Base-by-base conservation (phyloP, 1,140 invertebrate species). In the Bombyx mandarina region DNA sequence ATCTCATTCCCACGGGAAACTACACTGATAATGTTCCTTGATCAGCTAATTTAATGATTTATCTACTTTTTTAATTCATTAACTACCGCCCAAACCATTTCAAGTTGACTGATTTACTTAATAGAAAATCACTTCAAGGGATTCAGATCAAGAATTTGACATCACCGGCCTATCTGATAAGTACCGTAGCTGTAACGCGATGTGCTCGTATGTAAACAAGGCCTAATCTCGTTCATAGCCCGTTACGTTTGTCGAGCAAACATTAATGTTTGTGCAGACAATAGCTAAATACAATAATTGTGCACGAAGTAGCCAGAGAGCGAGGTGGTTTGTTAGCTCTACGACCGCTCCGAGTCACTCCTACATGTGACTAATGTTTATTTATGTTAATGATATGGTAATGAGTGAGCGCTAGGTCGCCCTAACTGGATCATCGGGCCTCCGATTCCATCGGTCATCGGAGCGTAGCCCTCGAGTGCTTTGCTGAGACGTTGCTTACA, bases 381-480 rank as follows among this genome's bases (percentile, higher is more conserved):
- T 62, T 43, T 82, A 86, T 86, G 83, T 58, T 85, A 85, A 86
- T 83, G 63, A 81, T 60, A 86, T 86, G 83, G 70, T 85, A 86
- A 86, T 86, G 71, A 61, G 52, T 56, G 64, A 58, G 66, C 61
- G 65, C 65, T 64, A 67, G 61, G 67, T 72, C 67, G 61, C 70
- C 59, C 62, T 77, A 86, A 84, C 81, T 82, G 71, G 78, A 84
- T 84, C 81, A 84, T 76, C 59, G 69, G 64, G 67, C 64, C 65
- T 69, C 66, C 66, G 66, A 67, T 70, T 71, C 59, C 60, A 72
- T 70, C 66, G 71, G 67, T 69, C 73, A 73, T 73, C 67, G 70
- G 73, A 59, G 72, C 70, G 65, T 45, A 61, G 63, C 61, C 61
- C 69, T 75, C 57, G 65, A 75, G 69, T 71, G 60, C 61, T 73